Base-by-base conservation (phyloP, 2,888 invertebrate genomes). In the Campoplex nolae region DNA sequence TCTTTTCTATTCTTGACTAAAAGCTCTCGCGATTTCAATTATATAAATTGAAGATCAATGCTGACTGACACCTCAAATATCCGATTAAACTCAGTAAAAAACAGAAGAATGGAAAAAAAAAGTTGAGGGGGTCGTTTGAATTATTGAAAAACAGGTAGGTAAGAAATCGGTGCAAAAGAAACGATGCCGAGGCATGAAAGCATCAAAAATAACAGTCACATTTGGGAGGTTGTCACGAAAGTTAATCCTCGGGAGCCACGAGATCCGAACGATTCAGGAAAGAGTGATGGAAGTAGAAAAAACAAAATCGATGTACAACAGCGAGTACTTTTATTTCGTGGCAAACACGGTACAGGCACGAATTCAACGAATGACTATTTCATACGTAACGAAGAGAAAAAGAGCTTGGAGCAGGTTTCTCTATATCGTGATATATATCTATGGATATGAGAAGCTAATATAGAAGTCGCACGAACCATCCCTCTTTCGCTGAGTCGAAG, bases 281-380 rank as follows among this genome's bases (percentile, higher is more conserved):
- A 68, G 42, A 62, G 42, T 56, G n/a, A 16, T 73, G 54, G 62
- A 45, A 58, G 48, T 9, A 23, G 70, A 82, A 79, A 79, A 82
- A 62, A 82, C 23, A 23, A 70, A 67, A 79, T 76, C 71, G 67
- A 62, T 62, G 62, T 62, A 62, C 32, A 79, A 76, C 82, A 54
- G 23, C 62, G 35, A 51, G 56, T 78, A 56, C 62, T 62, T 62
- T 32, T 16, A 48, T 42, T 48, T 87, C 48, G 74, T 75, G 73
- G 84, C 79, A 80, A 84, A 87, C 84, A 67, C 65, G 82, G 58
- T 83, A 79, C 79, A 79, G 76, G 82, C 87, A 84, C 84, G 82
- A 87, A 87, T 87, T 71, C 83, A 58, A 56, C 67, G 84, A 83
- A 84, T 82, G 70, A 85, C 71, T 70, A 35, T 78, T 70, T 58